Conservation (phyloP, 2,797 vertebrate species). For the Parauchenoglanis ngamensis region DNA sequence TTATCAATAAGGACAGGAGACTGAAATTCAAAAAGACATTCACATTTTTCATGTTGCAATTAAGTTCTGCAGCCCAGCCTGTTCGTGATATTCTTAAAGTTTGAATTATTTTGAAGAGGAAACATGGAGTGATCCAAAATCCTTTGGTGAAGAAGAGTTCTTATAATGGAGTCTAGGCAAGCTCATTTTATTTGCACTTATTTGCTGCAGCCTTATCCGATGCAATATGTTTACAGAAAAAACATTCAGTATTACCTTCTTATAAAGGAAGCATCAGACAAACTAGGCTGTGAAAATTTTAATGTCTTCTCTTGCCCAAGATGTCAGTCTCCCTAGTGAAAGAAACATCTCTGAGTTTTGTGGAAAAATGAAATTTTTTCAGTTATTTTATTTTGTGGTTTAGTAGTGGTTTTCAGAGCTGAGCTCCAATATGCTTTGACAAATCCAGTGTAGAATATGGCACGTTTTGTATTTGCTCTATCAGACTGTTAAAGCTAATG, state of each 20-base stretch:
- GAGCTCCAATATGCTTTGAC: not conserved
- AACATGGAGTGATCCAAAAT: not conserved
- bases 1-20: not conserved
- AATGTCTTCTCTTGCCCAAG: not conserved
- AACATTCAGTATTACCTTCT: slow-evolving; percentile 5
- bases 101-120: not conserved
- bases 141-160: not conserved
- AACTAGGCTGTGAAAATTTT: not conserved
- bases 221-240: not conserved
- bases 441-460: not conserved
- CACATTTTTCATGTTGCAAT: not conserved
- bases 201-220: not conserved
- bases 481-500: slow-evolving; percentile 14
- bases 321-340: not conserved
- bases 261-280: not conserved
- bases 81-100: not conserved
- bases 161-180: not conserved
- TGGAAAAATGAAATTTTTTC: not conserved
- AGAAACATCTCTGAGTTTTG: not conserved
- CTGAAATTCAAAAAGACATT: not conserved
- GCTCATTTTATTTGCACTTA: slow-evolving; percentile 9
- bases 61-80: not conserved
- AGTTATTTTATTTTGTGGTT: not conserved
- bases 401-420: not conserved
- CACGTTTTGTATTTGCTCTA: not conserved